Base-by-base conservation (phyloP, 2,797 vertebrate genomes). In the Esox lucius region DNA sequence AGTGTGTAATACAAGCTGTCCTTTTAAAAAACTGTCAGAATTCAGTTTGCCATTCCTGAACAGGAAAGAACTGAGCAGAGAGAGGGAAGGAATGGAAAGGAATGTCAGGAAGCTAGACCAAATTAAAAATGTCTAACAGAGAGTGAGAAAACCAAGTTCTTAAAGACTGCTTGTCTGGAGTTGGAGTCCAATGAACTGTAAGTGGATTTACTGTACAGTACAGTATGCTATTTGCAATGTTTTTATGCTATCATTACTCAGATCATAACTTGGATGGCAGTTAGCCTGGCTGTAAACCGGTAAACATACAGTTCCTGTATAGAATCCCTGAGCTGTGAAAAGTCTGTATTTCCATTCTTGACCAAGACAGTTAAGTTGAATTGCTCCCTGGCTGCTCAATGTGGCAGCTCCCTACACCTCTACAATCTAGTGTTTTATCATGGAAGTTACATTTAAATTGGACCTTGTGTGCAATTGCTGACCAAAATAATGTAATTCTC, bases 71-170 rank as follows among this genome's bases (percentile, higher is more conserved):
- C 77, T 68, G 46, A 79, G 77, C 64, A 80, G 80, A 42, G 70
- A 66, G 28, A 75, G 74, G 73, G 48, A 73, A 75, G 73, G 75
- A 72, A 80, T 69, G 70, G 80, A 80, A 79, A 85, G 82, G 87
- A 92, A 93, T 91, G 86, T 87, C 75, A 83, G 79, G 74, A 75
- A 31, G 77, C 39, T 17, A 48, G 68, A 89, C 85, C 90, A 92
- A 92, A 87, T 78, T 68, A 89, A 92, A 89, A 82, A 87, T 76
- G 78, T 80, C 80, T 85, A 68, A 78, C 74, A 35, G 73, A 35
- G 73, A 56, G 72, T 75, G 70, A 33, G 61, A 75, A 82, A 86
- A 68, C 12, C 4, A 65, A 28, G 61, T 22, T 64, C 22, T 64
- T 12, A 64, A 64, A 64, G 24, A 64, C 22, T 13, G 61, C 24